A percentile compares a stretch with the other conserved stretches of the same genome.
Conservation (phyloP, 2,888 invertebrate genomes). For the Chloromyia formosa region DNA sequence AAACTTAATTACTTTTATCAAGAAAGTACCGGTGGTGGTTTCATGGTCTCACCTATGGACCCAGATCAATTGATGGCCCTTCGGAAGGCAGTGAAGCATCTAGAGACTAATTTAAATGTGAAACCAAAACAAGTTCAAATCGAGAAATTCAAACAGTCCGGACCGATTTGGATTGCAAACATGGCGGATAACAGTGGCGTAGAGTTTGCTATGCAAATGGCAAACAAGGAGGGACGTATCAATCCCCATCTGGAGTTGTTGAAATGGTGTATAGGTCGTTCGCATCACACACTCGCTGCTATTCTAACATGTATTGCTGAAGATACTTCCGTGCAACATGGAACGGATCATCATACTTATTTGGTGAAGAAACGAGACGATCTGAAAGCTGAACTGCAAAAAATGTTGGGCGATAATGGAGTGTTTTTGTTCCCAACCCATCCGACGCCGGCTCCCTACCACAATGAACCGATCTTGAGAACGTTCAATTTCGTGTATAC, state of each 20-base stretch:
- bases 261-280: slow-evolving; percentile 77
- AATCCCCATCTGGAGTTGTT: slow-evolving; percentile 73
- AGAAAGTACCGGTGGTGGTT: slow-evolving; percentile 77
- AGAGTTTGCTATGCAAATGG: slow-evolving; percentile 73
- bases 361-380: slow-evolving; percentile 71
- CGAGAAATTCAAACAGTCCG: slow-evolving; percentile 71
- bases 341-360: slow-evolving; percentile 69
- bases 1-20: slow-evolving; percentile 82
- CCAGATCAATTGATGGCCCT: slow-evolving; percentile 76
- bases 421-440: slow-evolving; percentile 90
- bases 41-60: slow-evolving; percentile 76
- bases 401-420: slow-evolving; percentile 84
- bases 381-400: slow-evolving; percentile 71
- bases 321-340: slow-evolving; percentile 68
- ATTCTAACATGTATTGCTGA: slow-evolving; percentile 76
- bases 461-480: slow-evolving; percentile 83
- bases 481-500: slow-evolving; percentile 89
- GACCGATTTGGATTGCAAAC: slow-evolving; percentile 77
- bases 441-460: slow-evolving; percentile 88
- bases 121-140: slow-evolving; percentile 70
- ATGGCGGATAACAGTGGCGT: slow-evolving; percentile 73
- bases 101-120: slow-evolving; percentile 71
- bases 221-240: slow-evolving; percentile 70
- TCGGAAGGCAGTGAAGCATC: slow-evolving; percentile 69
- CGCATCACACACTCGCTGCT: slow-evolving; percentile 86